Evolutionary conservation across 2,888 invertebrate species (phyloP).

Genomic region (Microchrysa polita): DNA sequence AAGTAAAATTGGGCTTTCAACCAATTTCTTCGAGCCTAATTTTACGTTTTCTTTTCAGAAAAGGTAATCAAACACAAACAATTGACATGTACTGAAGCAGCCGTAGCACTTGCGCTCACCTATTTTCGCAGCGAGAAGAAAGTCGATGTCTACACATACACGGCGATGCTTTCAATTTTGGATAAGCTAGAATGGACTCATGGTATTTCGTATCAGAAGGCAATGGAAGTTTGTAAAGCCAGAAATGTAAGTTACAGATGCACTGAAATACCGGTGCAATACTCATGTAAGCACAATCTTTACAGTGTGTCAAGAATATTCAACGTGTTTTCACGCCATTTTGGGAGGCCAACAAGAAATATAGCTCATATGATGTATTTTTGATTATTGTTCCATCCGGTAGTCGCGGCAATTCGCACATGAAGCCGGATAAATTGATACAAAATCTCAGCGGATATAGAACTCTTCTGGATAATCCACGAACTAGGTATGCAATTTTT

Average conservation of each 20-base stretch:
- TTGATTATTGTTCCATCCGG: conserved; percentile 60
- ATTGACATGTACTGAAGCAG: conserved; percentile 57
- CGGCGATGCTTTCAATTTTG: conserved; percentile 52
- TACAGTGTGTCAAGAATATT: conserved; percentile 53
- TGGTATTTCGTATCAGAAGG: conserved; percentile 53
- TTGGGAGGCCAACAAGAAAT: conserved; percentile 52
- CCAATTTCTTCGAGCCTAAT: not conserved
- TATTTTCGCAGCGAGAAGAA: conserved; percentile 57
- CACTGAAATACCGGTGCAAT: not conserved
- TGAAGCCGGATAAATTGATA: conserved; percentile 54
- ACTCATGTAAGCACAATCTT: conserved; percentile 24
- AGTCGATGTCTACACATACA: conserved; percentile 56
- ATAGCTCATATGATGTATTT: conserved; percentile 58
- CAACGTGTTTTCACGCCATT: conserved; percentile 57
- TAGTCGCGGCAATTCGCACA: conserved; percentile 57
- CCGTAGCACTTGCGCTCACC: conserved; percentile 58
- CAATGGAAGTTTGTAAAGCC: conserved; percentile 47
- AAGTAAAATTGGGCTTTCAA: conserved; percentile 27
- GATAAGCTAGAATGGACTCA: conserved; percentile 55
- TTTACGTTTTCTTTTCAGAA: conserved; percentile 50
- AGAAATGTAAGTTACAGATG: conserved; percentile 49
- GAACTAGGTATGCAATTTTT: conserved; percentile 57
- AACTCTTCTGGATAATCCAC: conserved; percentile 53
- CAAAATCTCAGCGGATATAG: conserved; percentile 57
- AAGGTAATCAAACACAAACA: conserved; percentile 54